Evolutionary conservation across 2,888 invertebrate species (phyloP).

Genomic region (Labia minor): DNA sequence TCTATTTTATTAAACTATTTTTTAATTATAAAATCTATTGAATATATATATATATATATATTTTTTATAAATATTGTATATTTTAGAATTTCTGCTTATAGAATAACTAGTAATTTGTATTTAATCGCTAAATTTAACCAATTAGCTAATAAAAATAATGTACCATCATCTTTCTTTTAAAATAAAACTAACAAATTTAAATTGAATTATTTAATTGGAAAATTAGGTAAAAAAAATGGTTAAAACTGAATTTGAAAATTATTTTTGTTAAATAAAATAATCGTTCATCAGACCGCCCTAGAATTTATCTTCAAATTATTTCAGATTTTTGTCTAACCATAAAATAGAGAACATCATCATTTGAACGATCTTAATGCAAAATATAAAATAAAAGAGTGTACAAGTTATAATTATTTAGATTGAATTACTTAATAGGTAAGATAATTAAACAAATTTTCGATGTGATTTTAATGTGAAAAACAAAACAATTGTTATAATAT

Average conservation of each 20-base stretch:
- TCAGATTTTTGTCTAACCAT: no score
- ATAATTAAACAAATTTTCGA: background rate
- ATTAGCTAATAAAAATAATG: background rate
- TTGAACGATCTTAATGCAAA: constrained; percentile 24
- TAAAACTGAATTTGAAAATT: no score
- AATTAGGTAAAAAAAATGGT: no score
- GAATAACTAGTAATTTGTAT: no score
- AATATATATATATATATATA: no score
- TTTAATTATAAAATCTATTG: constrained; percentile 24
- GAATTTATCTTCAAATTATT: constrained; percentile 27
- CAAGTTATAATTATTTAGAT: background rate
- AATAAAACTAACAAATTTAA: no score
- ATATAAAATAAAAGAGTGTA: background rate
- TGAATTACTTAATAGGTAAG: background rate
- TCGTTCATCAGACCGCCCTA: constrained; percentile 41
- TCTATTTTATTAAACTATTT: constrained; percentile 21
- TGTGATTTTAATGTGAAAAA: background rate
- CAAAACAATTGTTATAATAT: constrained; percentile 3
- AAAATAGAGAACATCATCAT: constrained; percentile 32
- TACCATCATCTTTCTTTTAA: no score
- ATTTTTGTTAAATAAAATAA: background rate
- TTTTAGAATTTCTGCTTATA: no score
- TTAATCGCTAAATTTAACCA: background rate
- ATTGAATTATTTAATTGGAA: no score
- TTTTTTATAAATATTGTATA: no score